phyloP scores from a whole-genome alignment of 2,113 vertebrate genomes.

The Ciconia boyciana region DNA sequence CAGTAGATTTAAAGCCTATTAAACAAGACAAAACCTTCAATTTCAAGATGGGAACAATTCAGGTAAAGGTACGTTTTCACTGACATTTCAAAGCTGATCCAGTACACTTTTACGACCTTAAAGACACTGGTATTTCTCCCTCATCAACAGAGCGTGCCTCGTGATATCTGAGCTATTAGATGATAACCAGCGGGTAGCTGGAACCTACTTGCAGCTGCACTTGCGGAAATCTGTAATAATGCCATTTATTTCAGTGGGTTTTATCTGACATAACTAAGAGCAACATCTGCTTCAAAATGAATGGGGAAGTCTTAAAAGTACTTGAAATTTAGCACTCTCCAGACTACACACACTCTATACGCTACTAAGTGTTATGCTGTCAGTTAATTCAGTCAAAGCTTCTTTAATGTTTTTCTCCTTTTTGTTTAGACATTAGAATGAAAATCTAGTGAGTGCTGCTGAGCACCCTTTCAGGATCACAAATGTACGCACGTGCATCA shows the following conservation, averaged over 20 bases:
- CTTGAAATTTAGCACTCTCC: neutral
- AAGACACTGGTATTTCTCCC: neutral
- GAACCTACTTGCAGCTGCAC: neutral
- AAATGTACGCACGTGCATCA: neutral
- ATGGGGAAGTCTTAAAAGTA: neutral
- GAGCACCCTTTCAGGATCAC: neutral
- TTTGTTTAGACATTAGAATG: neutral
- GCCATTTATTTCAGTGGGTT: neutral
- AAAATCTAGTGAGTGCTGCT: neutral
- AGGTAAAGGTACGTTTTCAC: neutral
- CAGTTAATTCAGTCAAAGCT: neutral
- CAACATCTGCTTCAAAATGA: neutral
- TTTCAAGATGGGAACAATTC: neutral
- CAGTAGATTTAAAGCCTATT: neutral
- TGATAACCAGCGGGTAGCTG: neutral
- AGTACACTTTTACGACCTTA: neutral
- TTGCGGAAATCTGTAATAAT: too few species aligned
- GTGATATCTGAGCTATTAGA: neutral
- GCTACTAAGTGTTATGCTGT: accelerated
- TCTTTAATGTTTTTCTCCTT: neutral
- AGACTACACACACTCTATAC: too few species aligned
- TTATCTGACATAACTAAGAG: neutral
- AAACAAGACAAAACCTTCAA: neutral
- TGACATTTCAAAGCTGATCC: neutral
- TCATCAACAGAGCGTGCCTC: neutral